Evolutionary conservation across 2,797 vertebrate species (phyloP).

Genomic region (Poecile montanus): DNA sequence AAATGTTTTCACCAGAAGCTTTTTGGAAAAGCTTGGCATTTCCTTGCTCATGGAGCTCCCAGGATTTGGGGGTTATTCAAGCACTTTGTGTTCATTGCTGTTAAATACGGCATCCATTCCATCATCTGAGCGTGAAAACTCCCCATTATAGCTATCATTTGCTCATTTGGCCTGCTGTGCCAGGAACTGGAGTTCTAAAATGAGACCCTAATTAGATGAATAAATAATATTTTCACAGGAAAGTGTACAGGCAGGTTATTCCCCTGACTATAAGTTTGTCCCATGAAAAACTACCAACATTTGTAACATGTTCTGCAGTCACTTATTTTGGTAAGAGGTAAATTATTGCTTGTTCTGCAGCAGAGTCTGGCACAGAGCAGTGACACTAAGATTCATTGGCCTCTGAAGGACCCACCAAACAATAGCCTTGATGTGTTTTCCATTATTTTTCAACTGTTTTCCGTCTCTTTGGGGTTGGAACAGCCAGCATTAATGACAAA

Average conservation of each 20-base stretch:
- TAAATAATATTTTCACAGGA: neutral
- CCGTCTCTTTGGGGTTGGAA: constrained; percentile 31
- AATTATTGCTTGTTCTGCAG: constrained; percentile 26
- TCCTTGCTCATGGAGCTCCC: neutral
- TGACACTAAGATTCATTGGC: neutral
- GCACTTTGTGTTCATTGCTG: rapidly evolving
- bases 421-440: constrained; percentile 24
- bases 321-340: constrained; percentile 51
- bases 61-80: neutral
- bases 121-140: neutral
- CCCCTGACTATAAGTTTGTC: neutral
- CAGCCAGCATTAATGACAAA: constrained; percentile 78
- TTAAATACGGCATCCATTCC: neutral
- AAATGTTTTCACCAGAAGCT: neutral
- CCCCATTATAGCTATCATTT: neutral
- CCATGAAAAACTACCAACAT: neutral
- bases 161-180: constrained; percentile 1
- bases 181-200: neutral
- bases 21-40: neutral
- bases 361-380: neutral
- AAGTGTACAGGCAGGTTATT: neutral
- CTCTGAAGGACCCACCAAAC: neutral
- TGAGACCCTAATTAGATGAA: neutral
- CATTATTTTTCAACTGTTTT: constrained; percentile 19
- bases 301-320: neutral